Base-by-base conservation (phyloP, 2,888 invertebrate species). In the Hemaris fuciformis region DNA sequence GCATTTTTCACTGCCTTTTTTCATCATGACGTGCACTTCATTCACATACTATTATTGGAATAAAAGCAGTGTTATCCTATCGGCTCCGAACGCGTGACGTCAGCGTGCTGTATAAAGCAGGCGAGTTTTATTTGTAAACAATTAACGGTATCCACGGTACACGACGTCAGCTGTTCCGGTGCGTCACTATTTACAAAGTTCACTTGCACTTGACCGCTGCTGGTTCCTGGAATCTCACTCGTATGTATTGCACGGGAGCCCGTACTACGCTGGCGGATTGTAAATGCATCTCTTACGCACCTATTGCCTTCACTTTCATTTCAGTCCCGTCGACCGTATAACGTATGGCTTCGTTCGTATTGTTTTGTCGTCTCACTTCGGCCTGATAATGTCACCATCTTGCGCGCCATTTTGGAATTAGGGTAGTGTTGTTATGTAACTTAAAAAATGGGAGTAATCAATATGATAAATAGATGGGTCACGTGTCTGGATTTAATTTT, bases 131-230 rank as follows among this genome's bases (percentile, higher is more conserved):
- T 31, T 31, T 31, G 18, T 53, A 53, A 27, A 53, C 27, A 38
- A 53, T 27, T 15, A 53, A 31, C 15, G 18, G 27, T 18, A 8
- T 27, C n/a, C 5, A 25, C 23, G 15, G 4, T 18, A 18, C 4
- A 27, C 31, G 53, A 53, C 53, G 53, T 53, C 48, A 53, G 18
- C n/a, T 45, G 22, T 23, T n/a, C 42, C 7, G 18, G 31, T 53
- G 53, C 31, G 27, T 53, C 53, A 18, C 7, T 27, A 53, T 53
- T 53, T 53, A 53, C 48, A 53, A 53, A 53, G 31, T 53, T 31
- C 53, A 53, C 53, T 53, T 53, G 53, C 53, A 53, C 53, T 53
- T 53, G 31, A 53, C 53, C 53, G 25, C 46, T 5, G 27, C 18
- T 13, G 38, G 38, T 53, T 53, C 53, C 53, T 53, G 18, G 31